A percentile compares a stretch with the other conserved stretches of the same genome.
Evolutionary conservation across 1,140 invertebrate species (phyloP).

Genomic region (Drosophila sp.): DNA sequence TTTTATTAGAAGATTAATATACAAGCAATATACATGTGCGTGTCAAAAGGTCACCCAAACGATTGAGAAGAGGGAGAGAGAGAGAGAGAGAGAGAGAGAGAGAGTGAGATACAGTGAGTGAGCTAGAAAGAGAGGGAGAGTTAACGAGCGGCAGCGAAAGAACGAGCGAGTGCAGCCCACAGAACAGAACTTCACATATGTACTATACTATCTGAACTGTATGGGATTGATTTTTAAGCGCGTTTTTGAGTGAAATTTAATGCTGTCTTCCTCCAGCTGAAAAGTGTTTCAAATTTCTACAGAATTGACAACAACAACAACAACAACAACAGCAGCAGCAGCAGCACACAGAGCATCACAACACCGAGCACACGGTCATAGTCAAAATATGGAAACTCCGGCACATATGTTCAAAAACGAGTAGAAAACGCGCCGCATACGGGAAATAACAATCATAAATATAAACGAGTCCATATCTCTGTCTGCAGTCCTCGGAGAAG

Average conservation of each 20-base stretch:
- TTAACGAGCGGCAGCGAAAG: constrained; percentile 9
- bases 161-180: constrained; percentile 32
- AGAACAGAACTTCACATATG: constrained; percentile 26
- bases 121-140: constrained; percentile 13
- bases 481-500: background rate
- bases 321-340: no score
- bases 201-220: constrained; percentile 11
- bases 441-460: background rate
- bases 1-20: constrained; percentile 54
- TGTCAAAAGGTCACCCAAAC: constrained; percentile 60
- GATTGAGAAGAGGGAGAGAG: constrained; percentile 51
- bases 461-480: background rate
- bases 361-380: background rate
- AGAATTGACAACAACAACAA: constrained; percentile 32
- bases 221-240: constrained; percentile 26
- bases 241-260: constrained; percentile 61
- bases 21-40: constrained; percentile 35
- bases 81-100: constrained; percentile 25
- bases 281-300: constrained; percentile 46
- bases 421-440: constrained; percentile 12
- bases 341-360: background rate
- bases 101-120: constrained; percentile 12
- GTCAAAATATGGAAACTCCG: constrained; percentile 54
- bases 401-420: constrained; percentile 55
- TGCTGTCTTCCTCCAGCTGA: constrained; percentile 40